Evolutionary conservation across 2,797 vertebrate species (phyloP).

Genomic region (Anableps anableps): DNA sequence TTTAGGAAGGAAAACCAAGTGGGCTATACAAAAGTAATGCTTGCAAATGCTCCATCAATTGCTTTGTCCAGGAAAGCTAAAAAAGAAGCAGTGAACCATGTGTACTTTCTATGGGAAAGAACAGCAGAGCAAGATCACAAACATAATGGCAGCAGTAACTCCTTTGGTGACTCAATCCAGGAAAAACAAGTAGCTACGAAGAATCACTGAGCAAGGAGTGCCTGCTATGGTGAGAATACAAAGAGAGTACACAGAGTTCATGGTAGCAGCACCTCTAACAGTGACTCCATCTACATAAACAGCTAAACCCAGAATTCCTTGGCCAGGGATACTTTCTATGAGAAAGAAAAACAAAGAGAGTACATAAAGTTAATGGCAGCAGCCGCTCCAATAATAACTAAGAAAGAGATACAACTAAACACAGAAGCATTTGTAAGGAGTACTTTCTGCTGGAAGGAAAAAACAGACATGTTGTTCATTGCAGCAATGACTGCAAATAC

Average conservation of each 20-base stretch:
- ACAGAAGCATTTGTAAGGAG: neutral
- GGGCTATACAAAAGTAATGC: neutral
- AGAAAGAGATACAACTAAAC: neutral
- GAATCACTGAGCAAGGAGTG: too few species aligned
- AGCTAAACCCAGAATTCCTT: too few species aligned
- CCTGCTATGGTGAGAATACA: too few species aligned
- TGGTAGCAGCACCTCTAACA: too few species aligned
- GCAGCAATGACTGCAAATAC: neutral
- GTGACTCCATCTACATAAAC: too few species aligned
- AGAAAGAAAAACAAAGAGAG: neutral
- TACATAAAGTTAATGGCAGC: neutral
- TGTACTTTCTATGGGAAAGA: neutral
- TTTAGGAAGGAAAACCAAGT: neutral
- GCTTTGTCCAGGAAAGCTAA: neutral
- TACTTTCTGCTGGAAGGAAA: neutral
- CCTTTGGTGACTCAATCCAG: neutral
- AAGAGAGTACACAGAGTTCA: too few species aligned
- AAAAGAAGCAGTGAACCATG: neutral
- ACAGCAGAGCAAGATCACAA: neutral
- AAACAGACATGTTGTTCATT: neutral
- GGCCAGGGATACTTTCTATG: too few species aligned
- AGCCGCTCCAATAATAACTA: neutral
- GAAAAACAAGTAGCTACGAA: neutral
- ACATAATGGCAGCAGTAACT: neutral
- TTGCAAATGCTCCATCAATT: neutral